phyloP scores from a whole-genome alignment of 2,797 vertebrate genomes.

The Enteromius radiatus region DNA sequence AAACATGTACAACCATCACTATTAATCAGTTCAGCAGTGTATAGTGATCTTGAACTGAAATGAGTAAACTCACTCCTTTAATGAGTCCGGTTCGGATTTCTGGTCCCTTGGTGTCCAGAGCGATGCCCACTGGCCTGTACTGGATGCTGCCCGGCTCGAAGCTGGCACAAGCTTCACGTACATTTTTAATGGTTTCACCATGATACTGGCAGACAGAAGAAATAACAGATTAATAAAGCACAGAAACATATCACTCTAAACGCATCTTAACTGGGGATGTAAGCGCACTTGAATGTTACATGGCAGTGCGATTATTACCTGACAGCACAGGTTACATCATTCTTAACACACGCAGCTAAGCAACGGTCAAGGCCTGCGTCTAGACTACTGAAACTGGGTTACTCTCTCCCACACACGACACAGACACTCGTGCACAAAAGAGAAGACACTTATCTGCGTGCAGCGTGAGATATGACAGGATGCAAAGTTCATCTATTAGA shows the following conservation, averaged over 20 bases:
- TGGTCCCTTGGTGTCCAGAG: conserved; percentile 97
- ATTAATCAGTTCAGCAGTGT: no score
- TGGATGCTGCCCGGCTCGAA: conserved; percentile 92
- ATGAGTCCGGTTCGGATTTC: conserved; percentile 99
- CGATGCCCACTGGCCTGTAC: conserved; percentile 93
- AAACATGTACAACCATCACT: background rate
- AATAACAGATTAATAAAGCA: background rate
- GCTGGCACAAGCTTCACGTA: conserved; percentile 92
- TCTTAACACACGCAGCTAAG: background rate
- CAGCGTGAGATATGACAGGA: background rate
- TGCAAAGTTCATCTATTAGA: background rate
- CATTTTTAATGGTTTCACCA: conserved; percentile 89
- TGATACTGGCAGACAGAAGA: conserved; percentile 83
- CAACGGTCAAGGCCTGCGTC: background rate
- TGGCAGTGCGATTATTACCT: background rate
- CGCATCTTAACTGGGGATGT: background rate
- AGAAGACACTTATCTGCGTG: background rate
- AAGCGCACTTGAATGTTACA: no score
- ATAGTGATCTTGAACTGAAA: background rate
- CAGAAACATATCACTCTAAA: background rate
- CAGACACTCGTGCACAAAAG: background rate
- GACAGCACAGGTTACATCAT: background rate
- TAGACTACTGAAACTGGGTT: conserved; percentile 35
- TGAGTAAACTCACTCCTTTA: conserved; percentile 82
- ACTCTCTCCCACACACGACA: background rate